These are phyloP conservation scores for Calameuta pallipes DNA, from an alignment of 2,888 invertebrate species.

Conservation along the genomic window DNA sequence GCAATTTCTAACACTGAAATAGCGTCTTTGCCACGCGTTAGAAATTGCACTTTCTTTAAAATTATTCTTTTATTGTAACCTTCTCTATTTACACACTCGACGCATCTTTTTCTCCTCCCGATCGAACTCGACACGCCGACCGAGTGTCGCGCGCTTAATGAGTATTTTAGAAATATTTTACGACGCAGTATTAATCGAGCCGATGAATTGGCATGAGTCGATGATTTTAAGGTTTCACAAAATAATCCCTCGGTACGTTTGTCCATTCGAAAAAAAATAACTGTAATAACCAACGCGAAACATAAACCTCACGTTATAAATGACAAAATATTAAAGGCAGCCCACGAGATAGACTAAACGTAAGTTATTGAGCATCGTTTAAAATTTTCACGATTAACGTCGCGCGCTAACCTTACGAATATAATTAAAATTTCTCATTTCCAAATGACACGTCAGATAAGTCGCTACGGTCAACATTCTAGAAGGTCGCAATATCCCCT, in stretches of 20 bases:
- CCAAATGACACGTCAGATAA: not conserved
- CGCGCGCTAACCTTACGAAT: not conserved
- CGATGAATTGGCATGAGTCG: not conserved
- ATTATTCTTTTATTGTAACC: constrained; percentile 31
- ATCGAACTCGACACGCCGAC: constrained; percentile 29
- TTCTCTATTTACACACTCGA: constrained; percentile 35
- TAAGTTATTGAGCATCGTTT: not conserved
- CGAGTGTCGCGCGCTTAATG: constrained; percentile 39
- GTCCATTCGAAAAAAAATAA: not conserved
- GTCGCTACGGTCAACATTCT: not conserved
- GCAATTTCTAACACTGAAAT: constrained; percentile 30
- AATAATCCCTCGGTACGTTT: not conserved
- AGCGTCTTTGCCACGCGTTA: constrained; percentile 44
- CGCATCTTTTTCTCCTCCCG: constrained; percentile 29
- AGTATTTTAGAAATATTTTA: constrained; percentile 33
- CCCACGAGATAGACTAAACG: not conserved
- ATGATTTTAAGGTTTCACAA: not conserved
- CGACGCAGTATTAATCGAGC: not conserved
- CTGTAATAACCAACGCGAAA: not conserved
- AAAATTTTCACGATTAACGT: not conserved
- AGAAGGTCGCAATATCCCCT: not conserved
- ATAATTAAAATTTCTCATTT: not conserved
- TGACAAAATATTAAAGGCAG: not conserved
- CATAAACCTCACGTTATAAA: not conserved
- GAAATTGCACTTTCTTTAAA: constrained; percentile 51